Evolutionary conservation across 1,140 invertebrate species (phyloP), one percentile per base, ranked within the genome.

Genomic region (Nylanderia fulva): DNA sequence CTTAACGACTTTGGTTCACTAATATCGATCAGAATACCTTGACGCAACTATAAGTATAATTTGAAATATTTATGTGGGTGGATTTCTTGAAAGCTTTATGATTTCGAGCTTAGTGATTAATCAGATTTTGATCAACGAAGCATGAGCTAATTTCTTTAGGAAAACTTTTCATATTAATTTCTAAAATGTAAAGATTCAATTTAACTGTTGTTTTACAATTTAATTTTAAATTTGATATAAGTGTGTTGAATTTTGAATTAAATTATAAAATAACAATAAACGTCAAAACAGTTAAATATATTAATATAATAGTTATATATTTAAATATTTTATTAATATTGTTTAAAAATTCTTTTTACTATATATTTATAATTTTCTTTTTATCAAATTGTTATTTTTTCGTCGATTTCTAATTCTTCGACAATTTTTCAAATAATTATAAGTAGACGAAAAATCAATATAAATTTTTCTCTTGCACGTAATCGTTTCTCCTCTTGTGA

Each of bases 11-110:
- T 48, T 15, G 24, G 66, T 58, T 56, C 42, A 58, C 66, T 64
- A 45, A 79, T 79, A 79, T 79, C 63, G 61, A 68, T 66, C 48
- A 15, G n/a, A 39, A 24, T 60, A 74, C 29, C 36, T 66, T 11
- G 15, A 6, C 24, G n/a, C 11, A 68, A 42, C 24, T 58, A 13
- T 27, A n/a, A 4, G 1, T 80, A 42, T 33, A 39, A 58, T 9
- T 21, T 18, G 5, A 9, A 29, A 71, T 71, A 48, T 71, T 60
- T 58, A 60, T 24, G 39, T 27, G 13, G 27, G 8, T 24, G 8
- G 8, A 24, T 27, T 60, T 61, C 11, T 24, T 45, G 18, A 71
- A 42, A 36, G 27, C 27, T 58, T 29, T 54, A 15, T 24, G 5
- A 24, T 58, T 58, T 69, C 36, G n/a, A 68, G 21, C n/a, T 56